Base-by-base conservation (phyloP, 2,113 vertebrate species). In the Sturnus vulgaris region DNA sequence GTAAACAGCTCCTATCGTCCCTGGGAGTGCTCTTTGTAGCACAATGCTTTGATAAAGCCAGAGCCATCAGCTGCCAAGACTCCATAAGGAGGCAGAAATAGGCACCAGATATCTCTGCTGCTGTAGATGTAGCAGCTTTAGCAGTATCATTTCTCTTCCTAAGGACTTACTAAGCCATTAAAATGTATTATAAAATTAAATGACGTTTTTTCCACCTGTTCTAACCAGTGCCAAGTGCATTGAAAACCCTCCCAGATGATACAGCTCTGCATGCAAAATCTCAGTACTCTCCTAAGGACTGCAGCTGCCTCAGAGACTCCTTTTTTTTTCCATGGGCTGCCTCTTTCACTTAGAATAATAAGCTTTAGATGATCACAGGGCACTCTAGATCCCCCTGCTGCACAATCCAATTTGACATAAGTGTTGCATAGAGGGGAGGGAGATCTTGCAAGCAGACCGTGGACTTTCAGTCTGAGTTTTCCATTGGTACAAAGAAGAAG, bases 331-430 rank as follows among this genome's bases (percentile, higher is more conserved):
- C 81, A 63, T 3, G 2, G 63, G 47, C 92, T 96, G 90, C 92
- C 93, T 96, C 88, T 78, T 95, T 95, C 90, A 82, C 84, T 97
- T 95, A 96, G 68, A 93, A 81, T 96, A 96, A 97, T 80, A 88
- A 88, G 86, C 75, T 92, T 93, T 93, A 82, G 88, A 92, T 94
- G 88, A 88, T 95, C 91, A 92, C 70, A 63, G 86, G 82, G 85
- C 91, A 13, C 49, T 86, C 60, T 75, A 55, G 77, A 91, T 95
- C 60, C 70, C 42, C 19, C 46, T 79, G 57, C 90, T 66, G 70
- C 65, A 80, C 80, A 95, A 95, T 96, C 92, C 93, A 93, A 73
- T 90, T 92, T 89, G 91, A 96, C 89, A 22, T 35, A 35, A 89
- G 68, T 56, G 80, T 55, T 93, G 80, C 3, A 0, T 11, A 31